phyloP scores from a whole-genome alignment of 2,797 vertebrate species.

The Pseudopleuronectes americanus region DNA sequence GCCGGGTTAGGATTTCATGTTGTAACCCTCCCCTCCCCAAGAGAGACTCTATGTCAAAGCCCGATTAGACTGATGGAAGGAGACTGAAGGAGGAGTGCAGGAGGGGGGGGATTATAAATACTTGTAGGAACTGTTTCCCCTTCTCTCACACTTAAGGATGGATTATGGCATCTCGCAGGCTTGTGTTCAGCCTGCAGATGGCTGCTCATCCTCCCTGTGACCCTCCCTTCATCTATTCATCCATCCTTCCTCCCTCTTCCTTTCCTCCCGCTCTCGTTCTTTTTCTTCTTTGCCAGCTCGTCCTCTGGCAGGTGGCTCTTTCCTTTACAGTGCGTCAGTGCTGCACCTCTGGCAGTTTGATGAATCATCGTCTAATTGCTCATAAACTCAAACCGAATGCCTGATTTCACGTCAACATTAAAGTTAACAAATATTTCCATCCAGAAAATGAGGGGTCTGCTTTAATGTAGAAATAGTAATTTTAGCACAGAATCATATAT shows the following conservation, averaged over 20 bases:
- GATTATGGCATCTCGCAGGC: slow-evolving; percentile 69
- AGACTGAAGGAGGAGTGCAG: slow-evolving; percentile 45
- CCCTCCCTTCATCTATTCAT: slow-evolving; percentile 49
- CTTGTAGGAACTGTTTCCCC: slow-evolving; percentile 47
- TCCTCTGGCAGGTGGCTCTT: slow-evolving; percentile 60
- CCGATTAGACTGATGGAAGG: slow-evolving; percentile 65
- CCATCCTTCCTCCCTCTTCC: slow-evolving; percentile 35
- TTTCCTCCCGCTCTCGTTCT: not conserved
- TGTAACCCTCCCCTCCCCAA: slow-evolving; percentile 24
- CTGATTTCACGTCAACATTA: slow-evolving; percentile 32
- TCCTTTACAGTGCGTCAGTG: no score
- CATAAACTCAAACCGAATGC: slow-evolving; percentile 32
- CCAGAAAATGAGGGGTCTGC: slow-evolving; percentile 31
- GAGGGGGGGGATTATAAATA: slow-evolving; percentile 70
- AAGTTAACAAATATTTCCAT: slow-evolving; percentile 11
- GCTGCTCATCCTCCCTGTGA: slow-evolving; percentile 57
- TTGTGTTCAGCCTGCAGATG: slow-evolving; percentile 66
- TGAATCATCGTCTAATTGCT: slow-evolving; percentile 59
- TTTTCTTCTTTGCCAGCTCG: slow-evolving; percentile 16
- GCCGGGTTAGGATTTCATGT: slow-evolving; percentile 39
- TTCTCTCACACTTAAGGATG: slow-evolving; percentile 69
- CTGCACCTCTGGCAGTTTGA: slow-evolving; percentile 20
- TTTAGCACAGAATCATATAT: no score
- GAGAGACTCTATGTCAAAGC: slow-evolving; percentile 48
- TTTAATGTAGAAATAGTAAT: slow-evolving; percentile 1